phyloP scores from a whole-genome alignment of 2,888 invertebrate genomes.

The Cantharis lateralis region DNA sequence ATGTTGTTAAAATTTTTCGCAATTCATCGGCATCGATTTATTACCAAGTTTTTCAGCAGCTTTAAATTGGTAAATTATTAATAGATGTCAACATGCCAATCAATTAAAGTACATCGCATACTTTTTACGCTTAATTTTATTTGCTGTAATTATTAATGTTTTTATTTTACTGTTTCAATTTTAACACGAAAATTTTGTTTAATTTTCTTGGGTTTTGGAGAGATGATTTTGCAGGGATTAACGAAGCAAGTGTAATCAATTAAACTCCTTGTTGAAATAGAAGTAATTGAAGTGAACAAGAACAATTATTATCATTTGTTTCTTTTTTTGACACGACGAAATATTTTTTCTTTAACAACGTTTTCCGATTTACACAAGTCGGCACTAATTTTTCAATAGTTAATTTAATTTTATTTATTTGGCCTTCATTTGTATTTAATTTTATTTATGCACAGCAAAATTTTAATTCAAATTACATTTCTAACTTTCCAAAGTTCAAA shows the following conservation, averaged over 20 bases:
- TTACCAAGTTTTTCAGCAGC: constrained; percentile 9
- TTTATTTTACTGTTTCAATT: not conserved
- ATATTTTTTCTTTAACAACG: not conserved
- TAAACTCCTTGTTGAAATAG: constrained; percentile 19
- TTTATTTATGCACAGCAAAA: not conserved
- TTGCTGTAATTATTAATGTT: not conserved
- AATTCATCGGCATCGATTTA: constrained; percentile 22
- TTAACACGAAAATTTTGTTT: not conserved
- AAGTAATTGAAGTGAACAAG: constrained; percentile 23
- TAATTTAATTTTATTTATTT: not conserved
- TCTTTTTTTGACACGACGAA: constrained; percentile 7
- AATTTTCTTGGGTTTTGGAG: not conserved
- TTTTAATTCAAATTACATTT: not conserved
- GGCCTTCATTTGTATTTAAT: not conserved
- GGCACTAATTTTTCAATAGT: not conserved
- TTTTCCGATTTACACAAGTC: not conserved
- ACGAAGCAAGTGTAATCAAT: constrained; percentile 25
- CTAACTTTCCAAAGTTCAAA: not conserved
- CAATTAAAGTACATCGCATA: not conserved
- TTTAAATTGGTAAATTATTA: constrained; percentile 18
- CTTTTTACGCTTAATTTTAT: not conserved
- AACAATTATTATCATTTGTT: constrained; percentile 14
- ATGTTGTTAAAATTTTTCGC: constrained; percentile 15
- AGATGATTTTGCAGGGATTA: constrained; percentile 7
- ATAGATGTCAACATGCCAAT: constrained; percentile 9